Conservation (phyloP, 1,140 invertebrate genomes). For the Dufourea novaeangliae region DNA sequence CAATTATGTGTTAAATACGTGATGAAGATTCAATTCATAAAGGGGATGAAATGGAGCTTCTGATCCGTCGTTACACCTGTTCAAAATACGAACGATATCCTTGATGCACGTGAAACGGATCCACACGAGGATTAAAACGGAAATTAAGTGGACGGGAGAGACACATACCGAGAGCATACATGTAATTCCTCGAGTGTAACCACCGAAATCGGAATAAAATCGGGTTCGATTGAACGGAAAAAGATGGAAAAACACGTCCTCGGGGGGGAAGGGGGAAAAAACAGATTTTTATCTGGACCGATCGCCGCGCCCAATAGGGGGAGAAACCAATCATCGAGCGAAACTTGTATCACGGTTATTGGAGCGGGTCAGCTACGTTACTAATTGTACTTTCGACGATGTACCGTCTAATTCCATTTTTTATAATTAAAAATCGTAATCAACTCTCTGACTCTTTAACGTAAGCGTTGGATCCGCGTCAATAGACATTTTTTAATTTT, state of each 20-base stretch:
- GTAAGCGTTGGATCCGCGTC: no score
- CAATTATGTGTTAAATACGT: no score
- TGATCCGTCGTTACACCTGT: slow-evolving; percentile 16
- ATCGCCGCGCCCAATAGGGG: slow-evolving; percentile 14
- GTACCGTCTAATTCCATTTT: background rate
- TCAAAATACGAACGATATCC: slow-evolving; percentile 21
- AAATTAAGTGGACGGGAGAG: background rate
- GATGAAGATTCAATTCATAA: no score
- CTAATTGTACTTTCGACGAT: slow-evolving; percentile 5
- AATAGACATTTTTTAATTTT: no score
- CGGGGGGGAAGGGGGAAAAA: slow-evolving; percentile 7
- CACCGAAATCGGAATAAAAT: slow-evolving; percentile 36
- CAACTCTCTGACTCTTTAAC: no score
- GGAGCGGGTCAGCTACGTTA: background rate
- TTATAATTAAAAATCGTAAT: background rate
- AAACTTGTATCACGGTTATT: slow-evolving; percentile 17
- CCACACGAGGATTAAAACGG: background rate
- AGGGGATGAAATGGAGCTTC: slow-evolving; percentile 45
- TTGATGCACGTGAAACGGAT: background rate
- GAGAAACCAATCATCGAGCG: slow-evolving; percentile 25
- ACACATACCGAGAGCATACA: background rate
- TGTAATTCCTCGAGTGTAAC: slow-evolving; percentile 15
- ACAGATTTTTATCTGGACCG: slow-evolving; percentile 23
- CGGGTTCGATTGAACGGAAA: slow-evolving; percentile 42
- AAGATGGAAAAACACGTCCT: slow-evolving; percentile 24